Evolutionary conservation across 2,113 vertebrate species (phyloP).

Genomic region (Chinchilla lanigera): DNA sequence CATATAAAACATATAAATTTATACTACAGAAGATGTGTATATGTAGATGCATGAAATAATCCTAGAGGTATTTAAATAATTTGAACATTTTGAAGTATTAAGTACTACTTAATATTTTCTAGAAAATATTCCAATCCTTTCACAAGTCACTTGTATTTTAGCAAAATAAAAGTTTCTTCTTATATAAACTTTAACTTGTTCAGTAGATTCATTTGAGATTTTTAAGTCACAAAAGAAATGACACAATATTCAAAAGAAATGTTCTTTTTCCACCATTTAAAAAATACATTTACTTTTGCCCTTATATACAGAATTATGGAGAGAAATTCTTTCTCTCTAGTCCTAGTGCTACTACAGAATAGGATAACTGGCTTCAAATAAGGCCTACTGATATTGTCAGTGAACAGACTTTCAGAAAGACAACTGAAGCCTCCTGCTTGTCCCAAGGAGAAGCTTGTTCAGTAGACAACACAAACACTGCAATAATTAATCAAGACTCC

Average conservation of each 20-base stretch:
- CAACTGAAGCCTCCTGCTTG: neutral
- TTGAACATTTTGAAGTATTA: constrained; percentile 57
- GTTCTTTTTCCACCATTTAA: neutral
- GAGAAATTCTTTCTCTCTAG: neutral
- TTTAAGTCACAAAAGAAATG: constrained; percentile 23
- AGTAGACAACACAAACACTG: neutral
- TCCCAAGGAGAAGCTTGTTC: neutral
- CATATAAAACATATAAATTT: neutral
- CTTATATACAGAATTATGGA: neutral
- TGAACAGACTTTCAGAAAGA: neutral
- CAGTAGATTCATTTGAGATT: constrained; percentile 14
- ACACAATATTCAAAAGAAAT: neutral
- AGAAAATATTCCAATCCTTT: constrained; percentile 57
- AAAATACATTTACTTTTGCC: neutral
- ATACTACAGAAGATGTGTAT: neutral
- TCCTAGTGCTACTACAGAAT: neutral
- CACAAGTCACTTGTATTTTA: constrained; percentile 6
- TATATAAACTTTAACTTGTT: constrained; percentile 10
- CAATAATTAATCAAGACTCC: neutral
- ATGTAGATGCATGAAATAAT: neutral
- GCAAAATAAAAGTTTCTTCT: neutral
- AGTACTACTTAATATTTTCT: neutral
- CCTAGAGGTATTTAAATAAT: neutral
- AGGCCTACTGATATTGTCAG: neutral
- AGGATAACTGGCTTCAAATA: neutral